Percentiles rank a stretch among this genome's conserved stretches.
phyloP scores from a whole-genome alignment of 2,888 invertebrate genomes.

The Agriopis leucophaearia region DNA sequence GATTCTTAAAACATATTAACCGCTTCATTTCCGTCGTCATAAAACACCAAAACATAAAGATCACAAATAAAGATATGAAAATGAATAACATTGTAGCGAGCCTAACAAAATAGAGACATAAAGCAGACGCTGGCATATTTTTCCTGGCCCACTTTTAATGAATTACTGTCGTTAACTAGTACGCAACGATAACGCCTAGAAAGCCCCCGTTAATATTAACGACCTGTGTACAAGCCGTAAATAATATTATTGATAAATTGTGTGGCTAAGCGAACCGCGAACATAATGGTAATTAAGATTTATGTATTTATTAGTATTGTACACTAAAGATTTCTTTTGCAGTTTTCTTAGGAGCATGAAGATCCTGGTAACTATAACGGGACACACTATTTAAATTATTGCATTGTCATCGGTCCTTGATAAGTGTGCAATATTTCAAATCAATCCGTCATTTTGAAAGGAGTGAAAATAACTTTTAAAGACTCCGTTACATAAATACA shows the following conservation, averaged over 20 bases:
- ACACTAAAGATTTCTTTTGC: no score
- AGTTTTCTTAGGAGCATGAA: no score
- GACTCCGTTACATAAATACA: no score
- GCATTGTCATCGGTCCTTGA: no score
- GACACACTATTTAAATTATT: no score
- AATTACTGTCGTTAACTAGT: constrained; percentile 48
- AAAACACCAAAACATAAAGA: constrained; percentile 13
- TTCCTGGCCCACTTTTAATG: constrained; percentile 65
- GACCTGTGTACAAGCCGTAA: constrained; percentile 47
- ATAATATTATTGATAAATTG: constrained; percentile 49
- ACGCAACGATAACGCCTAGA: constrained; percentile 53
- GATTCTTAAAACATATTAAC: neutral
- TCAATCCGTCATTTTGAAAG: no score
- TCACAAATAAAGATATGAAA: constrained; percentile 16
- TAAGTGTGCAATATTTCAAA: no score
- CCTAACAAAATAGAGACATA: constrained; percentile 36
- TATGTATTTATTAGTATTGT: constrained; percentile 30
- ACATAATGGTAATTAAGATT: constrained; percentile 38
- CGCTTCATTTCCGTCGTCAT: constrained; percentile 4
- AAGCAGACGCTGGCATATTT: constrained; percentile 51
- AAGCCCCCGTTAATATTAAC: constrained; percentile 49
- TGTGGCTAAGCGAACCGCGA: constrained; percentile 32
- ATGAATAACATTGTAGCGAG: constrained; percentile 4
- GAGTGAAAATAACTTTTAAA: no score
- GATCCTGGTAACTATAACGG: no score